Evolutionary conservation across 1,140 invertebrate species (phyloP).

Genomic region (Frieseomelitta varia): DNA sequence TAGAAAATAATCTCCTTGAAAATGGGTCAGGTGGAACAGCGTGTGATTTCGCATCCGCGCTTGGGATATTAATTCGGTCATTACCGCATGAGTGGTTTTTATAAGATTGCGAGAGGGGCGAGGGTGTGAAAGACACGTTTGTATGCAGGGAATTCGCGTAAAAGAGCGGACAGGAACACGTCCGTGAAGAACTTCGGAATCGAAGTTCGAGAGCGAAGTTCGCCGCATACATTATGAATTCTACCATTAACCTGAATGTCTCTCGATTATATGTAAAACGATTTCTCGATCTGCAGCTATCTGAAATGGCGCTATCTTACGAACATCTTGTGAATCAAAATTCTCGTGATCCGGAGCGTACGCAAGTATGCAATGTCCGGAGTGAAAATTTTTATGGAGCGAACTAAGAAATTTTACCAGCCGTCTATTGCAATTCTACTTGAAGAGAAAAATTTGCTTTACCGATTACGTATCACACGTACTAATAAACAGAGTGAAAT

Average conservation of each 20-base stretch:
- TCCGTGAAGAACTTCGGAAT: constrained; percentile 7
- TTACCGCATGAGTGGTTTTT: constrained; percentile 43
- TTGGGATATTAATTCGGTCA: constrained; percentile 29
- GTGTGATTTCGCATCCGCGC: constrained; percentile 1
- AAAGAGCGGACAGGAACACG: constrained; percentile 15
- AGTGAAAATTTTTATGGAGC: no score
- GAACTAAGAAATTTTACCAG: no score
- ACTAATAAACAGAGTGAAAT: no score
- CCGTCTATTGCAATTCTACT: no score
- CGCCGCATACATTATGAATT: constrained; percentile 29
- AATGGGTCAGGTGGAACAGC: constrained; percentile 8
- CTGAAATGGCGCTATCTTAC: not conserved
- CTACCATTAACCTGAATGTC: constrained; percentile 58
- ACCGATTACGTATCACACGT: no score
- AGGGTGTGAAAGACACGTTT: not conserved
- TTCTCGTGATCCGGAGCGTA: not conserved
- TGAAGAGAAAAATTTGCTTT: no score
- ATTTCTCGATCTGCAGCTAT: not conserved
- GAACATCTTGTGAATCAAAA: not conserved
- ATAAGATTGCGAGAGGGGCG: constrained; percentile 3
- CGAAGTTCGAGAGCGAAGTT: constrained; percentile 10
- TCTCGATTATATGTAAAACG: constrained; percentile 44
- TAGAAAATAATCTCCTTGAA: constrained; percentile 3
- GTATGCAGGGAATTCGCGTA: constrained; percentile 27
- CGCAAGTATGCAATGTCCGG: not conserved